phyloP scores from a whole-genome alignment of 1,140 invertebrate genomes.

The Aleiodes sp. region DNA sequence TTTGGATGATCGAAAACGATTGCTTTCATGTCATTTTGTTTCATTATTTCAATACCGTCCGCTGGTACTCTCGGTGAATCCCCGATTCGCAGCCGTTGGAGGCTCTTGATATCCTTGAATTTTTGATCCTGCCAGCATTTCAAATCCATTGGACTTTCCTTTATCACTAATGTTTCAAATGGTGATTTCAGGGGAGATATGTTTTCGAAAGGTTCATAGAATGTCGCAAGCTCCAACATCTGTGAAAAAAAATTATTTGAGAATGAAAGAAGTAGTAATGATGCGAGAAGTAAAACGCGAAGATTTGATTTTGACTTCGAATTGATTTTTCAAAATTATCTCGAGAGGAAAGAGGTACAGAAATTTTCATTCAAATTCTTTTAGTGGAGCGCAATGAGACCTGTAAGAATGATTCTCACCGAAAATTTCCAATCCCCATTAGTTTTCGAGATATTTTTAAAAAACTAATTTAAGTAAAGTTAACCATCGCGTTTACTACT shows the following conservation, averaged over 20 bases:
- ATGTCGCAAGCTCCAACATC: slow-evolving; percentile 37
- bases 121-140: not conserved
- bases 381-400: too few relatives aligned
- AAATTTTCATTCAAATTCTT: too few relatives aligned
- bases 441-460: too few relatives aligned
- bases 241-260: slow-evolving; percentile 28
- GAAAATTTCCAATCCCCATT: too few relatives aligned
- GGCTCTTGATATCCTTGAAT: slow-evolving; percentile 5
- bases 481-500: too few relatives aligned
- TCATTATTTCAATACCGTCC: slow-evolving; percentile 43
- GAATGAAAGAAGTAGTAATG: too few relatives aligned
- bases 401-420: too few relatives aligned
- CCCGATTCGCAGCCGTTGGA: slow-evolving; percentile 49
- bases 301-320: too few relatives aligned
- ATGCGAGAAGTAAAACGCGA: too few relatives aligned
- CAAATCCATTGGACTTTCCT: slow-evolving; percentile 32
- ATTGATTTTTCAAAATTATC: too few relatives aligned
- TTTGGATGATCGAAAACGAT: not conserved
- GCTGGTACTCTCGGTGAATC: slow-evolving; percentile 45
- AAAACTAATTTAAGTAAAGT: too few relatives aligned
- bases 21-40: not conserved
- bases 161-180: slow-evolving; percentile 33
- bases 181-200: slow-evolving; percentile 16
- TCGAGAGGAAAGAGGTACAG: too few relatives aligned
- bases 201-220: not conserved